These are phyloP conservation scores for Lagopus leucura DNA, from an alignment of 2,113 vertebrate genomes.

Conservation along the genomic window DNA sequence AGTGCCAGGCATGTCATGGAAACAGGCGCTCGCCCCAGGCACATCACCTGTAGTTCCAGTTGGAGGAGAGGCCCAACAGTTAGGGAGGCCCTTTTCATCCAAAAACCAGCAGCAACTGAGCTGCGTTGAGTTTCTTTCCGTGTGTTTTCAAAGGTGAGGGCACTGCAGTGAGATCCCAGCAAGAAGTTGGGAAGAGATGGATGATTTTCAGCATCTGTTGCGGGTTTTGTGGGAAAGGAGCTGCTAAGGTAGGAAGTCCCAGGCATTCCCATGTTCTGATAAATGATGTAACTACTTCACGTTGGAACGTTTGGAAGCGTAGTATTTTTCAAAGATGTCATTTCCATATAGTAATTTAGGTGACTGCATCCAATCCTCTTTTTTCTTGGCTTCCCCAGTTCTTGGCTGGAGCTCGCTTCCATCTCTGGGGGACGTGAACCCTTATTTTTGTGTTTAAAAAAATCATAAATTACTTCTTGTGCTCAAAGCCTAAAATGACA, in stretches of 20 bases:
- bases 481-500: background rate
- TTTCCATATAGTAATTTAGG: background rate
- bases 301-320: background rate
- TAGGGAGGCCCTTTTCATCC: background rate
- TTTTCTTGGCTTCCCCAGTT: background rate
- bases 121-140: background rate
- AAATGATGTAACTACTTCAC: background rate
- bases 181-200: background rate
- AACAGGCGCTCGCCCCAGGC: background rate
- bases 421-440: background rate
- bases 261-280: background rate
- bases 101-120: background rate
- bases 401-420: background rate
- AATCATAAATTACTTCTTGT: background rate
- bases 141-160: background rate
- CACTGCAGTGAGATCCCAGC: background rate
- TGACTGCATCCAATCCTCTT: background rate
- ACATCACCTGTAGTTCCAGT: background rate
- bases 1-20: background rate
- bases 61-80: background rate
- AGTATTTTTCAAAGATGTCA: background rate
- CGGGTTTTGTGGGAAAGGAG: background rate
- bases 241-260: background rate
- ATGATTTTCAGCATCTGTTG: background rate
- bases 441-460: background rate